Conservation (phyloP, 2,888 invertebrate species). For the Iphiclides podalirius region DNA sequence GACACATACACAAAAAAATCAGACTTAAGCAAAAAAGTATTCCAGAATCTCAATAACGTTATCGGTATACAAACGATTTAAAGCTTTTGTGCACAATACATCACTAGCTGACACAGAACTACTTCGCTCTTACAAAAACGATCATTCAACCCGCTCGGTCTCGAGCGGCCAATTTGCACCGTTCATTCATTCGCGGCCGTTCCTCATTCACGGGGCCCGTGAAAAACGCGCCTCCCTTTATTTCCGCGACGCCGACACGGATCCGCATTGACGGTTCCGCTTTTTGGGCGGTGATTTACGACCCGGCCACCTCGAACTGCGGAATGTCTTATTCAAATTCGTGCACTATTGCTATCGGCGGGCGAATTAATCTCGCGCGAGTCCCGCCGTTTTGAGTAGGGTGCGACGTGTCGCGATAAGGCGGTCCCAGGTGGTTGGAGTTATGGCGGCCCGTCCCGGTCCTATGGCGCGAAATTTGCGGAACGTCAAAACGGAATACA, state of each 20-base stretch:
- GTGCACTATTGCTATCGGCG: conserved; percentile 23
- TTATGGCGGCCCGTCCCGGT: no score
- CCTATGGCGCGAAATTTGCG: conserved; percentile 1
- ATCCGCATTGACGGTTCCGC: conserved; percentile 12
- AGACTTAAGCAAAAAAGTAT: no score
- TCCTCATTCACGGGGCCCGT: conserved; percentile 6
- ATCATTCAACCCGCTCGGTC: not conserved
- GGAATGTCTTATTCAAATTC: conserved; percentile 22
- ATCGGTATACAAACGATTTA: no score
- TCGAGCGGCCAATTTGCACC: conserved; percentile 6
- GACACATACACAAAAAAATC: no score
- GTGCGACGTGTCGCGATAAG: conserved; percentile 22
- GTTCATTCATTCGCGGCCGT: conserved; percentile 3
- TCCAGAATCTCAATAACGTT: no score
- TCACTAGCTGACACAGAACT: not conserved
- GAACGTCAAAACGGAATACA: conserved; percentile 15
- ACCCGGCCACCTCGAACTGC: conserved; percentile 11
- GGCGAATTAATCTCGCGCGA: conserved; percentile 29
- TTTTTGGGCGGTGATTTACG: conserved; percentile 21
- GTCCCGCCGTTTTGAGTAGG: conserved; percentile 31
- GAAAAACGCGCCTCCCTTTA: conserved; percentile 10
- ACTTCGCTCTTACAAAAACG: not conserved
- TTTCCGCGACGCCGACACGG: conserved; percentile 11
- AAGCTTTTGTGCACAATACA: no score
- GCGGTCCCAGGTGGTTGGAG: conserved; percentile 18